Evolutionary conservation across 2,888 invertebrate genomes (phyloP).

Genomic region (Gymnosoma rotundatum): DNA sequence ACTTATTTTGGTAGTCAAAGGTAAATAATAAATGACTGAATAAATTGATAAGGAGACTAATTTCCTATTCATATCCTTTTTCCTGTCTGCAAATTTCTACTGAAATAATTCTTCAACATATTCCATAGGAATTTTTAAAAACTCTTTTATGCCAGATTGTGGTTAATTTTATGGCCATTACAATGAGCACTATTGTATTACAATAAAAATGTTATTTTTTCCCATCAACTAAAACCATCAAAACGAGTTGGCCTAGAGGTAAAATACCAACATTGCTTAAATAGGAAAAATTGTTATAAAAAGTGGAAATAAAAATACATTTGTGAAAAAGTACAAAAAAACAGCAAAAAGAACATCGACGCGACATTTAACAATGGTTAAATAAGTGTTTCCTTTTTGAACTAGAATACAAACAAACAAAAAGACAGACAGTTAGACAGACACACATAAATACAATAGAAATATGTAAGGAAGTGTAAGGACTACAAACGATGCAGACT

Average conservation of each 20-base stretch:
- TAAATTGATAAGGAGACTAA: conserved; percentile 16
- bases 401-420: not conserved
- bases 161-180: conserved; percentile 38
- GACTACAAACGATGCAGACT: conserved; percentile 41
- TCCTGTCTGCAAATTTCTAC: not conserved
- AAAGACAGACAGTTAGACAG: not conserved
- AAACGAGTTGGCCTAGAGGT: conserved; percentile 49
- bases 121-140: not conserved
- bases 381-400: conserved; percentile 32
- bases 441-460: not conserved
- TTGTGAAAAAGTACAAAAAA: conserved; percentile 7
- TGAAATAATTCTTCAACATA: not conserved
- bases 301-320: conserved; percentile 34
- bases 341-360: conserved; percentile 35
- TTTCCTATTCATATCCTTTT: not conserved
- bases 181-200: conserved; percentile 52
- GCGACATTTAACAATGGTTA: conserved; percentile 60
- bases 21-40: not conserved
- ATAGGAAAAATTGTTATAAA: conserved; percentile 41
- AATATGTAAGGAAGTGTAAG: conserved; percentile 55
- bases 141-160: conserved; percentile 37
- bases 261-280: conserved; percentile 21
- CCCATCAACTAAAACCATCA: conserved; percentile 35
- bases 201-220: conserved; percentile 45
- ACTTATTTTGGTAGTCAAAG: no score